phyloP scores from a whole-genome alignment of 2,888 invertebrate genomes.

The Caenorhabditis japonica region DNA sequence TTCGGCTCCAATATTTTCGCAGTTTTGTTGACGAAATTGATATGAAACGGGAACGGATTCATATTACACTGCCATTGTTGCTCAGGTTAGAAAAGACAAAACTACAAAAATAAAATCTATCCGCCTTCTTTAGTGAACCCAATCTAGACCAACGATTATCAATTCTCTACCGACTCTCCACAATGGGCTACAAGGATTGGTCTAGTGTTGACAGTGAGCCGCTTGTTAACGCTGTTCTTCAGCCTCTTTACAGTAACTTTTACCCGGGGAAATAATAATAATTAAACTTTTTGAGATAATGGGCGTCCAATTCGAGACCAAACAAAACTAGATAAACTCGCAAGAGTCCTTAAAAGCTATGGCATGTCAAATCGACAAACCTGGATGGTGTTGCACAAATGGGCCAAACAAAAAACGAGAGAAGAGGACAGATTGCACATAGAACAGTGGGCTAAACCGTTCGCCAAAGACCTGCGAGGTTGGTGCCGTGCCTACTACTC shows the following conservation, averaged over 20 bases:
- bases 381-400: conserved; percentile 50
- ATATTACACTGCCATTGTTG: conserved; percentile 64
- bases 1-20: conserved; percentile 58
- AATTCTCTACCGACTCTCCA: conserved; percentile 53
- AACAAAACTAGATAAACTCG: conserved; percentile 40
- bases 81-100: conserved; percentile 14
- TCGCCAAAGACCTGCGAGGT: conserved; percentile 45
- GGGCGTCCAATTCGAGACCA: conserved; percentile 24
- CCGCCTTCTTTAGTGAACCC: conserved; percentile 45
- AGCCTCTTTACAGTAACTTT: conserved; percentile 57
- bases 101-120: not conserved
- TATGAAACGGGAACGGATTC: conserved; percentile 57
- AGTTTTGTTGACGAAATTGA: conserved; percentile 65
- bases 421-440: conserved; percentile 11
- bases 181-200: conserved; percentile 61
- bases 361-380: conserved; percentile 51
- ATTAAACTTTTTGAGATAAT: conserved; percentile 21
- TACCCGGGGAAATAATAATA: not conserved
- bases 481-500: conserved; percentile 53
- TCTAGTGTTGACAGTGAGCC: conserved; percentile 43
- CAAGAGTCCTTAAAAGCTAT: conserved; percentile 55
- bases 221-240: conserved; percentile 48
- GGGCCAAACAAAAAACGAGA: conserved; percentile 49
- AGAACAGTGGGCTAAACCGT: conserved; percentile 33
- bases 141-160: conserved; percentile 51